Evolutionary conservation across 2,888 invertebrate species (phyloP).

Genomic region (Trissoscelio sp.): DNA sequence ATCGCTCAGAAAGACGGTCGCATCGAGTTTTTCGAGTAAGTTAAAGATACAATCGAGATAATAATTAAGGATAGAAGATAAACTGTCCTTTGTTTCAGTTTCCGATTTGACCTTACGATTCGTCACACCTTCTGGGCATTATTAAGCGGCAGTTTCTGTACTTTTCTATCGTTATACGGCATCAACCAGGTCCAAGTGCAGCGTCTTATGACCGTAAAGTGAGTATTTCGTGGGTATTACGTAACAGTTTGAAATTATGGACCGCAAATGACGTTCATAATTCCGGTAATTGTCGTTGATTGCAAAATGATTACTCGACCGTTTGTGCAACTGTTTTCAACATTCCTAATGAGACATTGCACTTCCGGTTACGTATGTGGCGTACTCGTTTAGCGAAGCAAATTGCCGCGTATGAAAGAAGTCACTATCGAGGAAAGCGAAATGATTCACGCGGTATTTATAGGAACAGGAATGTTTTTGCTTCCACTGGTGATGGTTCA

Average conservation of each 20-base stretch:
- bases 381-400: constrained; percentile 14
- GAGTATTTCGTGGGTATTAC: constrained; percentile 75
- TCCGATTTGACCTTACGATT: constrained; percentile 90
- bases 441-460: constrained; percentile 43
- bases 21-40: constrained; percentile 88
- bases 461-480: constrained; percentile 37
- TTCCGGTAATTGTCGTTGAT: constrained; percentile 36
- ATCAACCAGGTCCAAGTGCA: constrained; percentile 95
- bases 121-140: constrained; percentile 93
- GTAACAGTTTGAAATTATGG: background rate
- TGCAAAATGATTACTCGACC: constrained; percentile 42
- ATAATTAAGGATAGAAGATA: too few relatives aligned
- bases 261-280: constrained; percentile 1
- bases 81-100: constrained; percentile 84
- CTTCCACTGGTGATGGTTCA: too few relatives aligned
- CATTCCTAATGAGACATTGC: constrained; percentile 63
- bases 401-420: constrained; percentile 29
- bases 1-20: constrained; percentile 88
- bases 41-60: constrained; percentile 12
- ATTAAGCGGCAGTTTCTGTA: constrained; percentile 89
- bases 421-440: constrained; percentile 19
- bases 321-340: constrained; percentile 46
- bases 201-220: constrained; percentile 89
- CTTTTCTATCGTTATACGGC: constrained; percentile 91
- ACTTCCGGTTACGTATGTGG: constrained; percentile 57